Conservation (phyloP, 2,888 invertebrate genomes). For the Saturnia pavonia region DNA sequence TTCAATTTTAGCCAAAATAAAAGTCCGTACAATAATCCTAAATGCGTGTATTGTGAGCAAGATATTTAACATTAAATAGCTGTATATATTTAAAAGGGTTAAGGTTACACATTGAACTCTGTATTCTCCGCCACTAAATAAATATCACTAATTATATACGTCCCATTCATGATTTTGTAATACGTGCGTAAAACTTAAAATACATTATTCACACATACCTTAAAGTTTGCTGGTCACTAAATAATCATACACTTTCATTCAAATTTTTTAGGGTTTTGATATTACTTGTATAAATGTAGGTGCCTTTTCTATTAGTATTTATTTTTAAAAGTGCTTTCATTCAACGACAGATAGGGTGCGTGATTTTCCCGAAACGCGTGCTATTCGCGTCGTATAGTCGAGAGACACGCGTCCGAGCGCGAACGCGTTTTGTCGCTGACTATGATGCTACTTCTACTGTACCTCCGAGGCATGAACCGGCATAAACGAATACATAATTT, state of each 20-base stretch:
- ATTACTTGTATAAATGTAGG: neutral
- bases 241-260: slow-evolving; percentile 61
- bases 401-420: slow-evolving; percentile 61
- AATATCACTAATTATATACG: slow-evolving; percentile 22
- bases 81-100: slow-evolving; percentile 28
- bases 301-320: slow-evolving; percentile 25
- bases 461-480: slow-evolving; percentile 38
- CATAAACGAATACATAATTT: slow-evolving; percentile 48
- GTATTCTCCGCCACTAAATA: slow-evolving; percentile 26
- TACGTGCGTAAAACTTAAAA: slow-evolving; percentile 22
- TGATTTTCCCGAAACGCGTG: slow-evolving; percentile 53
- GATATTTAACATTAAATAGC: neutral
- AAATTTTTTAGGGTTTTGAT: slow-evolving; percentile 31
- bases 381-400: slow-evolving; percentile 40
- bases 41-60: neutral
- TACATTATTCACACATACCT: slow-evolving; percentile 55
- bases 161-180: slow-evolving; percentile 36
- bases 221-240: slow-evolving; percentile 52
- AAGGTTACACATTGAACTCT: slow-evolving; percentile 36
- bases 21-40: neutral
- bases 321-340: slow-evolving; percentile 33
- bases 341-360: slow-evolving; percentile 30
- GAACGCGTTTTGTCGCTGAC: slow-evolving; percentile 62
- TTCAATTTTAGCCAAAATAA: no score
- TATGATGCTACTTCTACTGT: slow-evolving; percentile 42